Evolutionary conservation across 2,797 vertebrate genomes (phyloP).

Genomic region (Salmo trutta): DNA sequence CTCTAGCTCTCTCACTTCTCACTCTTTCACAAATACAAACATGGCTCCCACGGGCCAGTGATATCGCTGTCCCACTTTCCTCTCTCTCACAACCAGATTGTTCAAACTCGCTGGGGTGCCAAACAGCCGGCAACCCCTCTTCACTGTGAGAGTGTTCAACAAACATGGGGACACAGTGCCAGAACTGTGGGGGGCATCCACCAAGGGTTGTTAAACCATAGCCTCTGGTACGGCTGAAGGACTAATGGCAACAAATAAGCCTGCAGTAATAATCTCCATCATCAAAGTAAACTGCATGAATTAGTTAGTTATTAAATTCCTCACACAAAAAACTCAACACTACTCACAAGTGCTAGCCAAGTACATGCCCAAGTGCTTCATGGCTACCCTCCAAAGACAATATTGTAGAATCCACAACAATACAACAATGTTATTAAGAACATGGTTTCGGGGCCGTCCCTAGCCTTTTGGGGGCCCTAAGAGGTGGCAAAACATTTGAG

Average conservation of each 20-base stretch:
- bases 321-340: conserved; percentile 31
- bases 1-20: conserved; percentile 29
- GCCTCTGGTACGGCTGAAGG: conserved; percentile 57
- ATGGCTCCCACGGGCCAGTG: conserved; percentile 41
- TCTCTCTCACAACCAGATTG: conserved; percentile 30
- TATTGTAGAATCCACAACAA: background rate
- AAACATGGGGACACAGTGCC: conserved; percentile 38
- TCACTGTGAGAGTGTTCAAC: conserved; percentile 36
- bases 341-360: conserved; percentile 50
- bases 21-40: conserved; percentile 19
- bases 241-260: conserved; percentile 43
- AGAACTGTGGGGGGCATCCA: conserved; percentile 44
- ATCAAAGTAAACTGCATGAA: conserved; percentile 71
- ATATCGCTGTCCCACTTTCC: conserved; percentile 43
- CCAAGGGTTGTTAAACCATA: conserved; percentile 60
- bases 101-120: conserved; percentile 38
- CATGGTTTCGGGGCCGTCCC: background rate
- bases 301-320: conserved; percentile 46
- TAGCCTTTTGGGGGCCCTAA: too few species aligned
- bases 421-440: conserved; percentile 26
- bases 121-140: conserved; percentile 27
- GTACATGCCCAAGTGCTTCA: conserved; percentile 35
- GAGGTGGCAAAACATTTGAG: too few species aligned
- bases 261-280: conserved; percentile 52
- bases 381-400: background rate